Conservation (phyloP, 2,888 invertebrate genomes). For the Coelinius sp. region DNA sequence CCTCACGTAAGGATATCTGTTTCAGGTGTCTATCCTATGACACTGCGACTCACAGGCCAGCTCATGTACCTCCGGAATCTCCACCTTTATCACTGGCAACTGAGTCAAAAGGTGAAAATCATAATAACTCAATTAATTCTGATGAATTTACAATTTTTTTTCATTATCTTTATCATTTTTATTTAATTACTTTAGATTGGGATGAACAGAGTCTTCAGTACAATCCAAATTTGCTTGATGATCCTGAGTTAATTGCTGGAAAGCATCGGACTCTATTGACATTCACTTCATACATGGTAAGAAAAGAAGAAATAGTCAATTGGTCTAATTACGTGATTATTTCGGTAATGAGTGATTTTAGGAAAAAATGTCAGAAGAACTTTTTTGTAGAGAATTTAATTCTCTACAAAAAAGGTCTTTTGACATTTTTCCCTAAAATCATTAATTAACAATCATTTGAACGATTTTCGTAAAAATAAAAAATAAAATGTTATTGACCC, state of each 20-base stretch:
- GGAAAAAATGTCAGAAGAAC: too few species aligned
- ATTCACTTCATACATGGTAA: conserved; percentile 87
- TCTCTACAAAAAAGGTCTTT: too few species aligned
- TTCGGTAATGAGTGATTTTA: not conserved
- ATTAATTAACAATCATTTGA: too few species aligned
- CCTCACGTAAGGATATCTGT: conserved; percentile 48
- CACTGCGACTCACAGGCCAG: conserved; percentile 74
- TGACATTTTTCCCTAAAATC: too few species aligned
- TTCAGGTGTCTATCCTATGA: conserved; percentile 84
- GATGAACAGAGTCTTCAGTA: conserved; percentile 75
- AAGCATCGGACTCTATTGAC: conserved; percentile 89
- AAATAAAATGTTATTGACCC: conserved; percentile 46
- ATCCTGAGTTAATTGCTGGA: conserved; percentile 91
- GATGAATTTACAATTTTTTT: conserved; percentile 4
- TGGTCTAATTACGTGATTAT: not conserved
- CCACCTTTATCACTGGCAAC: conserved; percentile 69
- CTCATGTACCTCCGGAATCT: conserved; percentile 71
- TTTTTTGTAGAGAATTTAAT: too few species aligned
- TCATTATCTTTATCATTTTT: conserved; percentile 6
- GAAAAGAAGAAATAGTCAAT: conserved; percentile 9
- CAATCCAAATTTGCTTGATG: conserved; percentile 91
- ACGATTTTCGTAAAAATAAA: too few species aligned
- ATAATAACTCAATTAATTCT: conserved; percentile 9
- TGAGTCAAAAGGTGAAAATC: conserved; percentile 69
- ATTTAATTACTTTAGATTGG: conserved; percentile 64